Evolutionary conservation across 2,888 invertebrate genomes (phyloP).

Genomic region (Cryptocephalus moraei): DNA sequence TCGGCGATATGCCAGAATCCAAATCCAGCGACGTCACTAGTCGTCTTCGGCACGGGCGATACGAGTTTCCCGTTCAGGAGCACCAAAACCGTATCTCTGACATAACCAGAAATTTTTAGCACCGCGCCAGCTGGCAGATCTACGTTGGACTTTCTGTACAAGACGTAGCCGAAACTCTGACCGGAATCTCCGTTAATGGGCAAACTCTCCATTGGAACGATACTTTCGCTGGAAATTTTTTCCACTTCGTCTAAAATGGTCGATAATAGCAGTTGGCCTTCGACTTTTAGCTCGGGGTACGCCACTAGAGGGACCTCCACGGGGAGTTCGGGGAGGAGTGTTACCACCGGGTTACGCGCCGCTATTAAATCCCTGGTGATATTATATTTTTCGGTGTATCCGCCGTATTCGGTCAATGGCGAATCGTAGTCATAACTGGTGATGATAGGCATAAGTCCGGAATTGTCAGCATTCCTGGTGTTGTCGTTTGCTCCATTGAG

Average conservation of each 20-base stretch:
- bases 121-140: conserved; percentile 19
- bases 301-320: background rate
- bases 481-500: conserved; percentile 32
- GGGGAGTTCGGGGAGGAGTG: conserved; percentile 5
- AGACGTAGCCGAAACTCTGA: conserved; percentile 46
- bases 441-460: conserved; percentile 24
- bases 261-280: conserved; percentile 3
- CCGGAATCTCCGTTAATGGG: conserved; percentile 37
- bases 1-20: no score
- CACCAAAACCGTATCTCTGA: conserved; percentile 42
- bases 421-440: conserved; percentile 70
- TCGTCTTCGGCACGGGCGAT: conserved; percentile 7
- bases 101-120: conserved; percentile 31
- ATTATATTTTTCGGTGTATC: conserved; percentile 66
- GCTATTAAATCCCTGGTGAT: conserved; percentile 47
- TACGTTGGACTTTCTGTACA: conserved; percentile 37
- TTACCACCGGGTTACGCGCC: conserved; percentile 19
- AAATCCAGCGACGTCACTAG: conserved; percentile 30
- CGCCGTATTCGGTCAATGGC: conserved; percentile 79
- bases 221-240: conserved; percentile 7
- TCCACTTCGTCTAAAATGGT: conserved; percentile 4
- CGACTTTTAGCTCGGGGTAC: conserved; percentile 5
- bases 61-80: conserved; percentile 35
- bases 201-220: conserved; percentile 30
- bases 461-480: conserved; percentile 5